These are phyloP conservation scores for Phania funesta DNA, from an alignment of 2,888 invertebrate species.

Conservation along the genomic window DNA sequence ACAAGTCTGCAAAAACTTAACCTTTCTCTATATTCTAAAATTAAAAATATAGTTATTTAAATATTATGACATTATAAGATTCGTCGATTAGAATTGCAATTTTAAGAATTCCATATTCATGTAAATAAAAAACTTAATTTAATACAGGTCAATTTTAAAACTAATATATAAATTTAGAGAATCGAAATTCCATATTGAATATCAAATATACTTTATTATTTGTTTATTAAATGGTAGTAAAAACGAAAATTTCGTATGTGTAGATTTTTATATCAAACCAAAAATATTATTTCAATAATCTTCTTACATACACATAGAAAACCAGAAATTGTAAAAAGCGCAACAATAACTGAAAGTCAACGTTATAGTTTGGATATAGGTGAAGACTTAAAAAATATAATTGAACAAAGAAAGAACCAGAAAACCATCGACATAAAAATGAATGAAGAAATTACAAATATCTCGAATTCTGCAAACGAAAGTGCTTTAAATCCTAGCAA, in stretches of 20 bases:
- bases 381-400: constrained; percentile 71
- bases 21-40: too few species aligned
- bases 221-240: background rate
- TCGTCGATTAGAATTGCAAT: too few species aligned
- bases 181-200: too few species aligned
- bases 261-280: constrained; percentile 13
- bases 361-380: constrained; percentile 74
- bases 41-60: too few species aligned
- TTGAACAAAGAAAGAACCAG: constrained; percentile 66
- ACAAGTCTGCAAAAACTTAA: too few species aligned
- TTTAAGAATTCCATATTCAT: too few species aligned
- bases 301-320: constrained; percentile 52
- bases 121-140: too few species aligned
- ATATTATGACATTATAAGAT: too few species aligned
- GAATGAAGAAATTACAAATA: constrained; percentile 1
- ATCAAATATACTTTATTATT: too few species aligned
- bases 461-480: background rate
- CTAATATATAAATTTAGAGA: too few species aligned
- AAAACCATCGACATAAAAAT: background rate
- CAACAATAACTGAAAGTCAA: constrained; percentile 54
- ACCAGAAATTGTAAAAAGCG: constrained; percentile 46
- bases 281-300: constrained; percentile 16
- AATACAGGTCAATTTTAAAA: too few species aligned
- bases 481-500: background rate
- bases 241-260: background rate